Evolutionary conservation across 2,113 vertebrate species (phyloP).

Genomic region (Pteruthius melanotis): DNA sequence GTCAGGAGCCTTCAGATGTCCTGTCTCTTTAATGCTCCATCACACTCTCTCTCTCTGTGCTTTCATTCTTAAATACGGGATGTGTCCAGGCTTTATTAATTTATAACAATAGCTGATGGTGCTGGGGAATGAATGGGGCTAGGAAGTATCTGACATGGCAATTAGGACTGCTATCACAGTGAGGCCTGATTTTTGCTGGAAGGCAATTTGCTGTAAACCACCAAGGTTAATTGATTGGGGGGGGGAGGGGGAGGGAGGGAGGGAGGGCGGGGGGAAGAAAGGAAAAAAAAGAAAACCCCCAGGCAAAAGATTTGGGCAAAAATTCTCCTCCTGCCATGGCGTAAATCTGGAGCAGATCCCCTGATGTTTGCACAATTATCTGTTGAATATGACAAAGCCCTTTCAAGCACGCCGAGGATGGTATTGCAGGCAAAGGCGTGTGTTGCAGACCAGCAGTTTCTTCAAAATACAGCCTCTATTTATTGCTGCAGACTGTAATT

Average conservation of each 20-base stretch:
- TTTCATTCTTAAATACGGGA: constrained; percentile 6
- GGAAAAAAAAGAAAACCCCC: rapidly evolving
- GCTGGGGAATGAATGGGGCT: constrained; percentile 16
- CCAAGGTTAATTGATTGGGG: background rate
- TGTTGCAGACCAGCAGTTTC: background rate
- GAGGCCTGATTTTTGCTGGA: background rate
- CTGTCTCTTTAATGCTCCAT: constrained; percentile 2
- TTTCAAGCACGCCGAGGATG: rapidly evolving
- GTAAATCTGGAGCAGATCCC: background rate
- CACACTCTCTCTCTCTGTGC: background rate
- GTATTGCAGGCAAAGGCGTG: background rate
- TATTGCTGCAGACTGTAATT: background rate
- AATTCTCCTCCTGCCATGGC: background rate
- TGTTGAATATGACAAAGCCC: rapidly evolving
- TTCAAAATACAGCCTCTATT: background rate
- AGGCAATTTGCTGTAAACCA: constrained; percentile 4
- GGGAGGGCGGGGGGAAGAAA: too few species aligned
- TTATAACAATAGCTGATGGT: constrained; percentile 33
- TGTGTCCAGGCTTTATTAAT: constrained; percentile 35
- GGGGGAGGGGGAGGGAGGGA: too few species aligned
- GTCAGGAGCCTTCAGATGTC: background rate
- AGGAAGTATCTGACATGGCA: constrained; percentile 21
- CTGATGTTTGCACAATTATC: background rate
- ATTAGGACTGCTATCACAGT: background rate
- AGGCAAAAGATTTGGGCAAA: background rate